Evolutionary conservation across 2,888 invertebrate genomes (phyloP), one percentile per base, ranked within the genome.

Genomic region (Cerceris ruficornis): DNA sequence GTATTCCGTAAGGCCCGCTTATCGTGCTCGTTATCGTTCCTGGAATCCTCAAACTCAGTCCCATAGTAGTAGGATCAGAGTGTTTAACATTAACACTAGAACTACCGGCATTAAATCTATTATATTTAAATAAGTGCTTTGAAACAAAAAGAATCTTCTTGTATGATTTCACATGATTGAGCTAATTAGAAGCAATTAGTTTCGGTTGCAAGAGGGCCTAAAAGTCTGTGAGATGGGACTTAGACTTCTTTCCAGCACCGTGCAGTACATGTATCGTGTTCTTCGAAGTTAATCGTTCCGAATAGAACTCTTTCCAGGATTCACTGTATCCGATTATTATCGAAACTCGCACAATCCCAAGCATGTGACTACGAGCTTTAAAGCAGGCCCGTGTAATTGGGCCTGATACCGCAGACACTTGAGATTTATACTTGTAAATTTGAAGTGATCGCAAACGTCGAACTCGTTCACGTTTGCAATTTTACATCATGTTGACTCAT

Each of bases 331-430:
- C 62, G 39, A 78, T 61, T 73, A 58, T 52, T 50, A 50, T 50
- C 62, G 58, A 62, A 69, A 73, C 66, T 77, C 62, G 62, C 69
- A 67, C 77, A 54, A 50, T 77, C 54, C 69, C 69, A 66, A 82
- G 64, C 75, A 73, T 69, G 59, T 69, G 60, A 71, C 66, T 76
- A 82, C 62, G 80, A 82, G 82, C 82, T 82, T 82, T 69, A 82
- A 82, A 28, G 28, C 70, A 68, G 71, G 43, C 64, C 69, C 52
- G 50, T 64, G 41, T 78, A 69, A 67, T 49, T 69, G 78, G 71
- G 57, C 59, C 62, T 59, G 42, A 69, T 78, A 58, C 52, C 14
- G 76, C 70, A 76, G 65, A 66, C 52, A 46, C 55, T 78, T 75
- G 42, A 61, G 54, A 79, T 60, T 75, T 59, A 79, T 64, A 68